Evolutionary conservation across 53 echinoderm and acorn worm species (phyloP).

Genomic region (Luidia sarsii): DNA sequence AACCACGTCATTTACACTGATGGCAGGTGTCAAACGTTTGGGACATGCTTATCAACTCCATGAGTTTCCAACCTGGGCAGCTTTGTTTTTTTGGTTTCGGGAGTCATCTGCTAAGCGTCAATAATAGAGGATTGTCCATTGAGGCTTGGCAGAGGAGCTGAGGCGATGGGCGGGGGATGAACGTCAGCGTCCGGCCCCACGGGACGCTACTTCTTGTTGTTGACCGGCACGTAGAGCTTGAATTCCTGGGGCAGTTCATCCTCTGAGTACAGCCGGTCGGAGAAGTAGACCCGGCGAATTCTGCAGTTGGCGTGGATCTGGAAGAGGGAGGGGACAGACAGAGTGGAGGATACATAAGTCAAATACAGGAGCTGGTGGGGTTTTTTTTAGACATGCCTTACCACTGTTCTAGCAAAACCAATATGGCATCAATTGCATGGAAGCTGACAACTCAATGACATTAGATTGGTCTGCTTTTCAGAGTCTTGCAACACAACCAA

Average conservation of each 20-base stretch:
- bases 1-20: too few species aligned
- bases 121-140: too few species aligned
- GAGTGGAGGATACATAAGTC: too few species aligned
- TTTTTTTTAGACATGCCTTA: not conserved
- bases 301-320: slow-evolving; percentile 99
- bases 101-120: slow-evolving; percentile 35
- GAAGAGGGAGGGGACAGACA: not conserved
- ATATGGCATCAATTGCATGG: not conserved
- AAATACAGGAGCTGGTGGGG: too few species aligned
- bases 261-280: slow-evolving; percentile 97
- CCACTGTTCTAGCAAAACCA: not conserved
- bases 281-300: slow-evolving; percentile 98
- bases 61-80: slow-evolving; percentile 30
- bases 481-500: too few species aligned
- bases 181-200: too few species aligned
- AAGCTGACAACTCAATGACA: not conserved
- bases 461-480: too few species aligned
- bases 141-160: slow-evolving; percentile 10
- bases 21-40: too few species aligned
- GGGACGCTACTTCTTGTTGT: slow-evolving; percentile 49
- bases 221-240: slow-evolving; percentile 97
- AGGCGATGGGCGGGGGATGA: too few species aligned
- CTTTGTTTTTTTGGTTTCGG: not conserved
- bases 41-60: too few species aligned
- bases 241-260: slow-evolving; percentile 98